Evolutionary conservation across 2,888 invertebrate genomes (phyloP).

Genomic region (Phyllotreta striolata): DNA sequence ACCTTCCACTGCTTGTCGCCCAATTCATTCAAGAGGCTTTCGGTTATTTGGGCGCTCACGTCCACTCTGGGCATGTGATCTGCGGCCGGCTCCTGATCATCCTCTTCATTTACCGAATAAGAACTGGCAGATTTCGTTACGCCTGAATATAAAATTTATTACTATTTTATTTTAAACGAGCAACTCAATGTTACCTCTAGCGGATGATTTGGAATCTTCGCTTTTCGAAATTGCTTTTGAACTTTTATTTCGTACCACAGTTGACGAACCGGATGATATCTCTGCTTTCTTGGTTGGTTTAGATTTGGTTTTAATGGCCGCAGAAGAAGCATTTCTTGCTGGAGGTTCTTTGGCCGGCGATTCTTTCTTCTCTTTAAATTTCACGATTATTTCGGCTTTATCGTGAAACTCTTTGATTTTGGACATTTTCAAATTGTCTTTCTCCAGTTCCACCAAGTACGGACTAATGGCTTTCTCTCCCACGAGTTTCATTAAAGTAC

Average conservation of each 20-base stretch:
- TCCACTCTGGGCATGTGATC: constrained; percentile 82
- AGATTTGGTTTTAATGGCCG: constrained; percentile 56
- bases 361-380: constrained; percentile 71
- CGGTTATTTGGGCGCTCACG: constrained; percentile 84
- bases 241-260: constrained; percentile 51
- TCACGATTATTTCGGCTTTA: constrained; percentile 87
- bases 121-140: constrained; percentile 65
- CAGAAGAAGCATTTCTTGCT: constrained; percentile 30
- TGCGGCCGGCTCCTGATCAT: constrained; percentile 61
- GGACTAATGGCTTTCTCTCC: constrained; percentile 90
- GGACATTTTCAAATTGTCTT: constrained; percentile 88
- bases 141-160: constrained; percentile 36
- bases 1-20: constrained; percentile 95
- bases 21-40: constrained; percentile 79
- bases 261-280: constrained; percentile 48
- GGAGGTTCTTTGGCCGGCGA: constrained; percentile 61
- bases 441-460: constrained; percentile 88
- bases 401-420: constrained; percentile 95
- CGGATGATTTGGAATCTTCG: too few species aligned
- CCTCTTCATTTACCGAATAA: constrained; percentile 56
- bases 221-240: constrained; percentile 38
- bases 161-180: neutral
- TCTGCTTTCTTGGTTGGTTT: constrained; percentile 44
- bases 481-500: constrained; percentile 91
- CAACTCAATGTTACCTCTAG: constrained; percentile 62